Conservation (phyloP, 2,797 vertebrate species). For the Myiotriccus ornatus region DNA sequence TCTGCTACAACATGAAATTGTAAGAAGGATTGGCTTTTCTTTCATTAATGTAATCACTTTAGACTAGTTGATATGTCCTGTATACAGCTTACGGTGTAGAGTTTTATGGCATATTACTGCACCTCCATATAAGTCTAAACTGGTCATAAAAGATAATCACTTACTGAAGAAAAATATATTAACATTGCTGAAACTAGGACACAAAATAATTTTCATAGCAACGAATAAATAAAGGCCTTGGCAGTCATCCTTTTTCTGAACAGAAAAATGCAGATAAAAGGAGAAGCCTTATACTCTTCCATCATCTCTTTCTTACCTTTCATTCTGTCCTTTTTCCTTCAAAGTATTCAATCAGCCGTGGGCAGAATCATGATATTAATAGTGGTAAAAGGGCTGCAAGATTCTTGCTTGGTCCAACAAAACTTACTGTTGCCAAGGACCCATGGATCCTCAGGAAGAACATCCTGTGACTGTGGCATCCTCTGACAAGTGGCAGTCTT, state of each 20-base stretch:
- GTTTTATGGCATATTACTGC: conserved; percentile 47
- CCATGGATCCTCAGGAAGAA: not conserved
- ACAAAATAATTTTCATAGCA: conserved; percentile 39
- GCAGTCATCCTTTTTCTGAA: not conserved
- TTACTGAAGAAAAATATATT: conserved; percentile 35
- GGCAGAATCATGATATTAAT: not conserved
- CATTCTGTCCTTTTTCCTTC: not conserved
- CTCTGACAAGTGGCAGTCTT: not conserved
- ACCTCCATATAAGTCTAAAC: conserved; percentile 55
- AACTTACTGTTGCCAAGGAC: fast-evolving
- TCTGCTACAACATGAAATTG: not conserved
- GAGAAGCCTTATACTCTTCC: not conserved
- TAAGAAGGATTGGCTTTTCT: conserved; percentile 50
- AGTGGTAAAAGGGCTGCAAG: not conserved
- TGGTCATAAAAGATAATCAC: conserved; percentile 35
- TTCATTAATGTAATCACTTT: conserved; percentile 65
- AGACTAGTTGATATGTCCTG: conserved; percentile 43
- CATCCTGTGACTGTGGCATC: not conserved
- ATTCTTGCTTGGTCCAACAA: fast-evolving
- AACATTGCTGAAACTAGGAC: not conserved
- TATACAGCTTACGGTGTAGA: conserved; percentile 17
- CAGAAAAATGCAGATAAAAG: conserved; percentile 34
- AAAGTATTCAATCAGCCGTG: not conserved
- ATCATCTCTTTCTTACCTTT: not conserved
- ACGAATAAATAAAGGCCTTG: conserved; percentile 35